Conservation (phyloP, 2,888 invertebrate genomes). For the Atrina japonica region DNA sequence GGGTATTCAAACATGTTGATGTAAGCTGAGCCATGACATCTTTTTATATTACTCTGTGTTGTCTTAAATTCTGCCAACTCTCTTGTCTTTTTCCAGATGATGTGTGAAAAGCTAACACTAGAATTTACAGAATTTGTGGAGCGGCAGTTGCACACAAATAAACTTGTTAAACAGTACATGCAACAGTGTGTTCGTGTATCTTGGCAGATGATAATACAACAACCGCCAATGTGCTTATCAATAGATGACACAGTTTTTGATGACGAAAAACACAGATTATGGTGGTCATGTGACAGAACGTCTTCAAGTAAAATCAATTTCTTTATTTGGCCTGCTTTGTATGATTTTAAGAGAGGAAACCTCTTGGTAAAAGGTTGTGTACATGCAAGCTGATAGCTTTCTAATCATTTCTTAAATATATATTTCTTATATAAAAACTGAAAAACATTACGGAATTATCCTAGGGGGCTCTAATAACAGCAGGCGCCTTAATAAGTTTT, state of each 20-base stretch:
- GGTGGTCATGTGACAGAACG: slow-evolving; percentile 75
- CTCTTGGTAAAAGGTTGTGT: slow-evolving; percentile 74
- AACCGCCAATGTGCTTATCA: slow-evolving; percentile 68
- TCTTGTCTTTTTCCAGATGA: slow-evolving; percentile 56
- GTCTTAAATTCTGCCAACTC: too few relatives aligned
- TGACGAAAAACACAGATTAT: slow-evolving; percentile 70
- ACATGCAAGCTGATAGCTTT: slow-evolving; percentile 57
- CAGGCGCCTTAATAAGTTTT: too few relatives aligned
- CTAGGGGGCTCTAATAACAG: too few relatives aligned
- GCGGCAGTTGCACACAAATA: slow-evolving; percentile 29
- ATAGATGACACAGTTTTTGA: slow-evolving; percentile 61
- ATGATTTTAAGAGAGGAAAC: slow-evolving; percentile 70
- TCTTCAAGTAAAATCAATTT: slow-evolving; percentile 63
- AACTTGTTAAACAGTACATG: slow-evolving; percentile 49
- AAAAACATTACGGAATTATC: too few relatives aligned
- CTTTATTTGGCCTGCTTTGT: slow-evolving; percentile 74
- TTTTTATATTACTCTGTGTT: too few relatives aligned
- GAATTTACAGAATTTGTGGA: slow-evolving; percentile 43
- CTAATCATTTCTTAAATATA: too few relatives aligned
- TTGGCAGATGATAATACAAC: slow-evolving; percentile 76
- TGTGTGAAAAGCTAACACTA: slow-evolving; percentile 33
- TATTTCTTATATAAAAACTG: too few relatives aligned
- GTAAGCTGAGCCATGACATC: too few relatives aligned
- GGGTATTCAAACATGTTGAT: background rate
- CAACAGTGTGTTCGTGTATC: slow-evolving; percentile 64